phyloP scores from a whole-genome alignment of 2,113 vertebrate species.

The Pristiophorus japonicus region DNA sequence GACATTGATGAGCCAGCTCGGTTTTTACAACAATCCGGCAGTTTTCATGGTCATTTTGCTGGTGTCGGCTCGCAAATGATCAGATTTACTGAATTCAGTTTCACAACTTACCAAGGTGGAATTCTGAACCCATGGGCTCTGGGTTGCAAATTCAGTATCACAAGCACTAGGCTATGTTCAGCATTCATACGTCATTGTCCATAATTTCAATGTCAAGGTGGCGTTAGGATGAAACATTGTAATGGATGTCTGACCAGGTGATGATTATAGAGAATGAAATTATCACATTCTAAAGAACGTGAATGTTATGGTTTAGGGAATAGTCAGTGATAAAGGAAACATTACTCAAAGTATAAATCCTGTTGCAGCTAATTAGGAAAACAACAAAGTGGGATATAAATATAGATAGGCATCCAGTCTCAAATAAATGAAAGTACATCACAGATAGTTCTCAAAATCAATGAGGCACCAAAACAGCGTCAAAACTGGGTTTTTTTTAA shows the following conservation, averaged over 20 bases:
- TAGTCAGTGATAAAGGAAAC: not conserved
- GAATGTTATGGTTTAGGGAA: not conserved
- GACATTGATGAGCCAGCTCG: not conserved
- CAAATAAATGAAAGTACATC: not conserved
- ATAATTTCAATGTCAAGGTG: not conserved
- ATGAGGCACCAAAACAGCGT: not conserved
- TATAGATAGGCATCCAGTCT: slow-evolving; percentile 6
- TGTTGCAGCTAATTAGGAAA: not conserved
- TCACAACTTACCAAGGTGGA: not conserved
- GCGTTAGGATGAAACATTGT: not conserved
- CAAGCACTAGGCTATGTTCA: not conserved
- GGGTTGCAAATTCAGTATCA: not conserved
- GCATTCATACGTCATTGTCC: not conserved
- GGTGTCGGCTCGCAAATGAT: not conserved
- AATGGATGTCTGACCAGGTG: not conserved
- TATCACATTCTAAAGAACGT: not conserved
- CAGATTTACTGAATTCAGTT: not conserved
- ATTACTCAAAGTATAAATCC: not conserved
- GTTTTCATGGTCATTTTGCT: not conserved
- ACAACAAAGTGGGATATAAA: not conserved
- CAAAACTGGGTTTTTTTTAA: not conserved
- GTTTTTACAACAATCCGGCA: not conserved
- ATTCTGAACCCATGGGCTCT: not conserved
- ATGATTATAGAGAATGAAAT: not conserved
- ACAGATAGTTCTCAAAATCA: not conserved